Percentiles rank a stretch among this genome's conserved stretches.
phyloP scores from a whole-genome alignment of 2,888 invertebrate species.

The Chloroclysta siterata region DNA sequence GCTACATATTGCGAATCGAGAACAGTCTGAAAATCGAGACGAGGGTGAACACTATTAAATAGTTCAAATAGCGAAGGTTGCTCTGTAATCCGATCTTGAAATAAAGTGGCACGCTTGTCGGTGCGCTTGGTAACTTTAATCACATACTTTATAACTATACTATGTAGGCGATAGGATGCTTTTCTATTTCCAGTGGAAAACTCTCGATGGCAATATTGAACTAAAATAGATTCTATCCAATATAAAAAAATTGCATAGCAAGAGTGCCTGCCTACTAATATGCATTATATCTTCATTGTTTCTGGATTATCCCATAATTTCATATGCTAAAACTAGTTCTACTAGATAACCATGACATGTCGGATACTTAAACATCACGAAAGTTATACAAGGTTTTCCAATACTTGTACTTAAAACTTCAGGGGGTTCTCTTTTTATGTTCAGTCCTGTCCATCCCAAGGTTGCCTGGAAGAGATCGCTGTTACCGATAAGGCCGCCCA shows the following conservation, averaged over 20 bases:
- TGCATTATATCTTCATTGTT: no score
- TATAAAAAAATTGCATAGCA: not conserved
- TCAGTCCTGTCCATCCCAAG: no score
- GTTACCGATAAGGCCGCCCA: no score
- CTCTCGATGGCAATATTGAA: not conserved
- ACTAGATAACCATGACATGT: no score
- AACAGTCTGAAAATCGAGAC: constrained; percentile 11
- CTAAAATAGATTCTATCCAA: not conserved
- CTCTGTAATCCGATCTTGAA: constrained; percentile 11
- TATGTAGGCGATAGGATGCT: not conserved
- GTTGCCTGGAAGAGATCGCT: no score
- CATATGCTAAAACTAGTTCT: no score
- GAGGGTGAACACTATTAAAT: constrained; percentile 20
- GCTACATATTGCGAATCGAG: not conserved
- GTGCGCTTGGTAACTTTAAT: constrained; percentile 4
- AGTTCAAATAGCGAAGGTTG: constrained; percentile 22
- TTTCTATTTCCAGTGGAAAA: not conserved
- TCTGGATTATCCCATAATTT: no score
- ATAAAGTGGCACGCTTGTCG: constrained; percentile 5
- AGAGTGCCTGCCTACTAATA: no score
- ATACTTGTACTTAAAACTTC: no score
- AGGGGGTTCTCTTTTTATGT: no score
- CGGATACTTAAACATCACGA: no score
- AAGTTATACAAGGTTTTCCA: no score
- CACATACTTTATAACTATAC: not conserved